phyloP scores from a whole-genome alignment of 2,113 vertebrate genomes.

The Hassar affinis region DNA sequence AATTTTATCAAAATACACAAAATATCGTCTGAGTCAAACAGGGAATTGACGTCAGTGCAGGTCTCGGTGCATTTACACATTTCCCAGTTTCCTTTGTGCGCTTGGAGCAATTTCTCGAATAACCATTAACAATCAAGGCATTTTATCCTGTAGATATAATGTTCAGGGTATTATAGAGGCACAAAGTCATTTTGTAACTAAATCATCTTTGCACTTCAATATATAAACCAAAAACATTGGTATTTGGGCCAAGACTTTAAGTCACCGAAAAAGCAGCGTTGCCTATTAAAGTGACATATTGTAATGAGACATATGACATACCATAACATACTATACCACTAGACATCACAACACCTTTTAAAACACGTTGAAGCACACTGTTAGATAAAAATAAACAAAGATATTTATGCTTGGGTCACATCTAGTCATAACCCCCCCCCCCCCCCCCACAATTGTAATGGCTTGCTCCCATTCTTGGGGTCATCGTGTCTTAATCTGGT shows the following conservation, averaged over 20 bases:
- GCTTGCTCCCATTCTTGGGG: too few species aligned
- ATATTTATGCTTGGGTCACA: too few species aligned
- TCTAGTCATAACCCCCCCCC: too few species aligned
- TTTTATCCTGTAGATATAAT: neutral
- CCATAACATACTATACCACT: neutral
- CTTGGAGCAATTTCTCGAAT: neutral
- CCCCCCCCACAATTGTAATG: too few species aligned
- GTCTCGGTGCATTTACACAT: neutral
- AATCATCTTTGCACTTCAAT: too few species aligned
- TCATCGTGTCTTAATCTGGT: too few species aligned
- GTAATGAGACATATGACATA: neutral
- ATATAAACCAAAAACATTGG: neutral
- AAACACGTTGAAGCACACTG: neutral
- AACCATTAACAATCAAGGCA: neutral
- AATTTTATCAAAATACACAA: constrained; percentile 19
- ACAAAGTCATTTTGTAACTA: too few species aligned
- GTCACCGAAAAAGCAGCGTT: too few species aligned
- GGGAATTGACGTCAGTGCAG: neutral
- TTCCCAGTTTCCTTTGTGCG: neutral
- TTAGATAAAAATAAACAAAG: neutral
- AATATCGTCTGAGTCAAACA: neutral
- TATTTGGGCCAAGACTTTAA: too few species aligned
- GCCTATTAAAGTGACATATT: neutral
- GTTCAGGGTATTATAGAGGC: neutral
- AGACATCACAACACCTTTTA: neutral